A percentile compares a stretch with the other conserved stretches of the same genome.
phyloP scores from a whole-genome alignment of 2,797 vertebrate species.

The Cetoscarus ocellatus region DNA sequence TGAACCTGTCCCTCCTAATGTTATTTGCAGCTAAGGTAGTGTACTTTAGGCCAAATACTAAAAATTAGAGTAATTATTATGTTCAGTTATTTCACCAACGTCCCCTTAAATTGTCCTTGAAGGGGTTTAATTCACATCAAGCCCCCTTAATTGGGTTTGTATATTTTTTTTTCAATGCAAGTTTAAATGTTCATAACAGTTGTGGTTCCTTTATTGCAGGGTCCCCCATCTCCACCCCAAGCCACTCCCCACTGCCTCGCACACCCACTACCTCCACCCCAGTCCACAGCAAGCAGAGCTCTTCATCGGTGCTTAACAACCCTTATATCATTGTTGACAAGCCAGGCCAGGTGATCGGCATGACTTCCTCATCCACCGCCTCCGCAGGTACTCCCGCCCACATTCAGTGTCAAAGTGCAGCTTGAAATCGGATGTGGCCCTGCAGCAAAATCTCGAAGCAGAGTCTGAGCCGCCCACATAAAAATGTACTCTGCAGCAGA shows the following conservation, averaged over 20 bases:
- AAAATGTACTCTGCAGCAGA: conserved; percentile 17
- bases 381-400: conserved; percentile 74
- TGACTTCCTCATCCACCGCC: conserved; percentile 82
- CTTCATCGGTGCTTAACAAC: conserved; percentile 89
- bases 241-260: conserved; percentile 93
- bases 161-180: too few species aligned
- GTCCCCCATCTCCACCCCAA: conserved; percentile 96
- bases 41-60: too few species aligned
- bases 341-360: conserved; percentile 89
- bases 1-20: too few species aligned
- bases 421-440: conserved; percentile 46
- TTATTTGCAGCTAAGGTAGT: too few species aligned
- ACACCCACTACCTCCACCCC: conserved; percentile 92
- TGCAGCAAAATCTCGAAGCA: conserved; percentile 23
- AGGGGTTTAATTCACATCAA: too few species aligned
- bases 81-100: too few species aligned
- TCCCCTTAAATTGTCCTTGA: too few species aligned
- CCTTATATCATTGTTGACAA: conserved; percentile 94
- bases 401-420: conserved; percentile 25
- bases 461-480: conserved; percentile 50
- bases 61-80: too few species aligned
- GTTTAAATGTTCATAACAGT: background rate
- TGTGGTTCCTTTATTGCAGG: conserved; percentile 79
- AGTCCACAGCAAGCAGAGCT: conserved; percentile 91
- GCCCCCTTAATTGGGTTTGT: too few species aligned